Percentiles rank a stretch among this genome's conserved stretches.
These are phyloP conservation scores for Steinernema scapterisci DNA, from an alignment of 2,888 invertebrate genomes.

Conservation along the genomic window DNA sequence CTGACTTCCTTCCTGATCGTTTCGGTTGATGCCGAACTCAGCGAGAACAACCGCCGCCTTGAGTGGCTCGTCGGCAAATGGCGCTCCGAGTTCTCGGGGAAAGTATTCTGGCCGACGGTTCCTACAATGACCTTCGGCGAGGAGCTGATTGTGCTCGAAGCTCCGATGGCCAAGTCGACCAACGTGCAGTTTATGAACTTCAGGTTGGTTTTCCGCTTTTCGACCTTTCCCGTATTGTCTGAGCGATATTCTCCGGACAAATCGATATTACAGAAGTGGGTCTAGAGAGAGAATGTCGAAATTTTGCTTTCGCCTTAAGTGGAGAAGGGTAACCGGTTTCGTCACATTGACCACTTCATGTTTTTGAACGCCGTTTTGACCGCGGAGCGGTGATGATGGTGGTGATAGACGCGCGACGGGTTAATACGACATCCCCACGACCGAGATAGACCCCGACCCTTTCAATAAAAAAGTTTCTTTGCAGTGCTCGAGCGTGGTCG, in stretches of 20 bases:
- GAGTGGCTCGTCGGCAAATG: conserved; percentile 67
- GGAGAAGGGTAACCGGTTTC: conserved; percentile 11
- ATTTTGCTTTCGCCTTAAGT: conserved; percentile 27
- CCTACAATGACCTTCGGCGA: conserved; percentile 68
- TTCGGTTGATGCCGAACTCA: conserved; percentile 41
- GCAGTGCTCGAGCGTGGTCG: conserved; percentile 67
- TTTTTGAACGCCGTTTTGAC: conserved; percentile 8
- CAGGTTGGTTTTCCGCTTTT: conserved; percentile 51
- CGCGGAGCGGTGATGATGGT: background rate
- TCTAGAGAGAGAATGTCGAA: conserved; percentile 5
- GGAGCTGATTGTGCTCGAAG: conserved; percentile 63
- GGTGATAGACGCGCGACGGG: background rate
- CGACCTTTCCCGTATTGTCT: background rate
- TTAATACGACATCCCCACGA: background rate
- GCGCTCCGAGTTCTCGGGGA: conserved; percentile 68
- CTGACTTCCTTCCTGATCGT: conserved; percentile 14
- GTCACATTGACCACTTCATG: conserved; percentile 11
- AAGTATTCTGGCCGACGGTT: conserved; percentile 68
- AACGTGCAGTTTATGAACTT: conserved; percentile 67
- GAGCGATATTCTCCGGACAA: background rate
- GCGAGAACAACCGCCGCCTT: conserved; percentile 56
- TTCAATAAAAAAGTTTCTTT: background rate
- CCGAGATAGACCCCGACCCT: background rate
- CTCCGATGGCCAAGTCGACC: conserved; percentile 64
- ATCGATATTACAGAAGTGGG: conserved; percentile 26